Evolutionary conservation across 2,113 vertebrate genomes (phyloP).

Genomic region (Rhabdomys dilectus): DNA sequence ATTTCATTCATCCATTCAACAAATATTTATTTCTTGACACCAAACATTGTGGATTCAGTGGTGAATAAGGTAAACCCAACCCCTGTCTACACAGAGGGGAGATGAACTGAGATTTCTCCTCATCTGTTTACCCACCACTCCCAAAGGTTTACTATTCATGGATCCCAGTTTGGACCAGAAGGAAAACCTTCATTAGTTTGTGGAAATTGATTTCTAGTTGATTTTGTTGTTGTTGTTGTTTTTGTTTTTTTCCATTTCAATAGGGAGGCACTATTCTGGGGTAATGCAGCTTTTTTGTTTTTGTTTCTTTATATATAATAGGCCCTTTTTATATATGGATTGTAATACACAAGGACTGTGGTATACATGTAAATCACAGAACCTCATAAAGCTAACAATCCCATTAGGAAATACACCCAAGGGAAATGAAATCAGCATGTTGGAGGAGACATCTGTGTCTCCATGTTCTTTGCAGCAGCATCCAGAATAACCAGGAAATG

Average conservation of each 20-base stretch:
- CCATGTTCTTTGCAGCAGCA: background rate
- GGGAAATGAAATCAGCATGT: background rate
- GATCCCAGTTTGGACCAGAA: background rate
- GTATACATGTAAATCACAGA: background rate
- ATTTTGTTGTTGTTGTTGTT: background rate
- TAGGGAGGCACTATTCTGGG: background rate
- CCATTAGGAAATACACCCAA: background rate
- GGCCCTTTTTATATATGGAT: background rate
- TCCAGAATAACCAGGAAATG: background rate
- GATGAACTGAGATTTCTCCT: background rate
- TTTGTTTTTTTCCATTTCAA: background rate
- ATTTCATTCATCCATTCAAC: background rate
- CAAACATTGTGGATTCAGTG: background rate
- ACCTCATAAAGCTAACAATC: background rate
- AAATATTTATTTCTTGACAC: background rate
- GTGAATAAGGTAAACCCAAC: background rate
- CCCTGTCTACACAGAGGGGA: background rate
- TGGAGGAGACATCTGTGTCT: background rate
- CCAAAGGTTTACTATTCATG: background rate
- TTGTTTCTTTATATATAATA: constrained; percentile 37
- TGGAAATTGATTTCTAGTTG: constrained; percentile 14
- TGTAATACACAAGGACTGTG: background rate
- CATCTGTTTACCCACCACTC: background rate
- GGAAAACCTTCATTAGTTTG: background rate
- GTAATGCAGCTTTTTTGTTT: background rate